Evolutionary conservation across 2,888 invertebrate species (phyloP).

Genomic region (Volucella inanis): DNA sequence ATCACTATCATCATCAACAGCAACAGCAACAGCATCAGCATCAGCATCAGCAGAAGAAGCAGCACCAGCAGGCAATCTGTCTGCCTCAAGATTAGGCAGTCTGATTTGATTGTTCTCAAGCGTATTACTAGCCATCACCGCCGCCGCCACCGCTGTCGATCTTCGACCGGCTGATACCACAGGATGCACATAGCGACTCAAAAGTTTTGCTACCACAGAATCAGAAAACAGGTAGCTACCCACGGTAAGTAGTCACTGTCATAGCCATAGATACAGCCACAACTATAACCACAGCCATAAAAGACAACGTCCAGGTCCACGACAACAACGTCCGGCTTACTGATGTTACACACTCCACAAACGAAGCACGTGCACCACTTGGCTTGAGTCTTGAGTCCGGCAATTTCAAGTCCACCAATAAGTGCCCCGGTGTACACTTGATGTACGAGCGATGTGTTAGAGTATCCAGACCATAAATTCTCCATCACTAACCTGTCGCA

Average conservation of each 20-base stretch:
- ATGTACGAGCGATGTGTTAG: conserved; percentile 57
- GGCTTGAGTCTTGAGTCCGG: background rate
- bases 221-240: conserved; percentile 68
- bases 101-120: conserved; percentile 69
- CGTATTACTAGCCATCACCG: conserved; percentile 7
- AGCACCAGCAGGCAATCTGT: conserved; percentile 66
- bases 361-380: conserved; percentile 69
- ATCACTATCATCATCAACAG: conserved; percentile 22
- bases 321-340: conserved; percentile 41
- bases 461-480: conserved; percentile 64
- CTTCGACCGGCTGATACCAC: background rate
- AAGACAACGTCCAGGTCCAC: conserved; percentile 29
- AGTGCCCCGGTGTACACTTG: conserved; percentile 32
- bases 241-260: conserved; percentile 30
- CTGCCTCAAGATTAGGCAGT: conserved; percentile 66
- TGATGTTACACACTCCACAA: conserved; percentile 23
- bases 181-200: conserved; percentile 48
- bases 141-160: background rate
- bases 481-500: conserved; percentile 66
- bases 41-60: conserved; percentile 21
- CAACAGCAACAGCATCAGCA: conserved; percentile 7
- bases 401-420: too few relatives aligned
- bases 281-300: too few relatives aligned
- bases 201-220: conserved; percentile 18
- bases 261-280: too few relatives aligned